Conservation (phyloP, 2,888 invertebrate genomes). For the Mythimna albipuncta region DNA sequence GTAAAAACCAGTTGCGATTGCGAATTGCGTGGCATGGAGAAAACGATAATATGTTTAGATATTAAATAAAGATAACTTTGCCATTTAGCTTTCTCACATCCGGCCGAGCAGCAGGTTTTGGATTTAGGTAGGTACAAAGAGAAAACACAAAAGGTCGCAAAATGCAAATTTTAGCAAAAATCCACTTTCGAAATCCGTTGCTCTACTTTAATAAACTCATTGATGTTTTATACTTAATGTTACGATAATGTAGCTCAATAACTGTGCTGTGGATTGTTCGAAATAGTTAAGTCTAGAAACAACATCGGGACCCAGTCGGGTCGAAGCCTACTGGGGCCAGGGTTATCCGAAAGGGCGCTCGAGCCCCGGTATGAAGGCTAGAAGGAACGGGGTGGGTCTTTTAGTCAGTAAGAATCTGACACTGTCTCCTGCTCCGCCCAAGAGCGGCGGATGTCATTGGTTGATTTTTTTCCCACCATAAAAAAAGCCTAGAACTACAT, state of each 20-base stretch:
- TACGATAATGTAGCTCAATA: slow-evolving; percentile 9
- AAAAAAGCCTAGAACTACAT: too few relatives aligned
- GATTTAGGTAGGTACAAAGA: slow-evolving; percentile 30
- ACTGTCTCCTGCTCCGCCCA: too few relatives aligned
- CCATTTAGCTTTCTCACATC: slow-evolving; percentile 37
- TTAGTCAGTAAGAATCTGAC: too few relatives aligned
- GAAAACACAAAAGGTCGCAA: slow-evolving; percentile 22
- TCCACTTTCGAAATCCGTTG: slow-evolving; percentile 15
- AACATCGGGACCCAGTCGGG: too few relatives aligned
- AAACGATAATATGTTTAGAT: slow-evolving; percentile 12
- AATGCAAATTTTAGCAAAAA: slow-evolving; percentile 25
- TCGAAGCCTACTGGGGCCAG: too few relatives aligned
- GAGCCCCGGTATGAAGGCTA: too few relatives aligned
- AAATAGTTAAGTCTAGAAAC: too few relatives aligned
- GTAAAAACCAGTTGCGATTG: slow-evolving; percentile 22
- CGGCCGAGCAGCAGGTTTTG: slow-evolving; percentile 34
- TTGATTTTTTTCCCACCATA: too few relatives aligned
- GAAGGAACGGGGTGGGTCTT: too few relatives aligned
- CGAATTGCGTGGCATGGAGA: not conserved
- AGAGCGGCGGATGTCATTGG: too few relatives aligned
- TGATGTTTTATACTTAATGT: slow-evolving; percentile 2
- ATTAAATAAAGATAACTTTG: slow-evolving; percentile 10
- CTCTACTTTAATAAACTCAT: not conserved
- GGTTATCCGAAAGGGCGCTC: too few relatives aligned
- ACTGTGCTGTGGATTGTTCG: too few relatives aligned